phyloP scores from a whole-genome alignment of 35 echinoderm and acorn worm genomes.

The Hemicentrotus pulcherrimus region DNA sequence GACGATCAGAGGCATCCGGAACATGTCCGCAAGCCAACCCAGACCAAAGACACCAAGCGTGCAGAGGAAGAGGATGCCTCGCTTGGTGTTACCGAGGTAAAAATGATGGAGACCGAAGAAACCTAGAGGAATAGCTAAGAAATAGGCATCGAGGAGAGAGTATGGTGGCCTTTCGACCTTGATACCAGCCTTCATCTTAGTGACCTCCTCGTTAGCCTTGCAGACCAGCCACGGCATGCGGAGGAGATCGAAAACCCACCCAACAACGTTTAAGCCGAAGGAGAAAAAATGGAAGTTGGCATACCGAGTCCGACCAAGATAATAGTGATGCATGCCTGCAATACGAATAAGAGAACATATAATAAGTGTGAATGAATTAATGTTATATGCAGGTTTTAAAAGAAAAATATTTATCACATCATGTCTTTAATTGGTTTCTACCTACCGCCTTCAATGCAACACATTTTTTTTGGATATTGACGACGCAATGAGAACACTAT shows the following conservation, averaged over 20 bases:
- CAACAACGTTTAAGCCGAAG: conserved; percentile 59
- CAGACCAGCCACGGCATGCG: conserved; percentile 62
- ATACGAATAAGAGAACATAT: background rate
- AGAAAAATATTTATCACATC: background rate
- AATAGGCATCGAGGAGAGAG: conserved; percentile 54
- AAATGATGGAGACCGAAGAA: conserved; percentile 78
- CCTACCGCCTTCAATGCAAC: background rate
- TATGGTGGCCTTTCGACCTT: background rate
- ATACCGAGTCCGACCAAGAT: conserved; percentile 51
- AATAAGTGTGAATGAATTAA: background rate
- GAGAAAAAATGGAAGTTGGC: conserved; percentile 56
- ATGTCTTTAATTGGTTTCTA: background rate
- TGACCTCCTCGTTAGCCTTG: conserved; percentile 45
- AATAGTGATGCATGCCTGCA: conserved; percentile 66
- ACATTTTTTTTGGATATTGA: background rate
- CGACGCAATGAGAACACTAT: background rate
- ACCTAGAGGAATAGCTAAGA: conserved; percentile 59
- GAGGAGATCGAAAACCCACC: conserved; percentile 66
- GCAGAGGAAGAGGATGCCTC: conserved; percentile 57
- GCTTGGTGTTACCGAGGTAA: conserved; percentile 52
- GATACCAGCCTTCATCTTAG: conserved; percentile 20
- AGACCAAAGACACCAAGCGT: conserved; percentile 68
- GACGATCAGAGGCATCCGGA: conserved; percentile 58
- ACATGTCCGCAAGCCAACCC: conserved; percentile 65
- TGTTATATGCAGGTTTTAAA: background rate